Evolutionary conservation across 2,888 invertebrate species (phyloP).

Genomic region (Caenorhabditis angaria): DNA sequence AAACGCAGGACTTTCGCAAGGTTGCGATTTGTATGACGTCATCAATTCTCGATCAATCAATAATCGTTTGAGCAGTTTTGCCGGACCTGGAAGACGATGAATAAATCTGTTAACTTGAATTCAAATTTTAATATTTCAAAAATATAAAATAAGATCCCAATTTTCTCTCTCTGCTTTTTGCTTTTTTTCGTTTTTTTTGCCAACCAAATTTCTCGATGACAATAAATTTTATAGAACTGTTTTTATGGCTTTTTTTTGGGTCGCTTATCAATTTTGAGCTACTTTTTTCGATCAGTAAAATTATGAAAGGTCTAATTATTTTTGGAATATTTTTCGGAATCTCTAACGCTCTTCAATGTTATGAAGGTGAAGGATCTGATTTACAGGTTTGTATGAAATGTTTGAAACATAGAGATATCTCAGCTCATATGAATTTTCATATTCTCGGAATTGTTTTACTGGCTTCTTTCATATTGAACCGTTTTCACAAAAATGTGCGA

Average conservation of each 20-base stretch:
- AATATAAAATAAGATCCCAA: conserved; percentile 3
- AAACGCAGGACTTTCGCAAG: conserved; percentile 67
- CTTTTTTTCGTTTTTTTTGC: not conserved
- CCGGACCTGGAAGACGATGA: conserved; percentile 49
- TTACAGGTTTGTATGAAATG: no score
- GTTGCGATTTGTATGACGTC: conserved; percentile 66
- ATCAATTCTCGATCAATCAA: conserved; percentile 59
- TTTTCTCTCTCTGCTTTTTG: conserved; percentile 16
- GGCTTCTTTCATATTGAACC: no score
- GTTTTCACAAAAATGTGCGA: no score
- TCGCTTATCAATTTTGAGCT: not conserved
- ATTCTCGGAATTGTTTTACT: no score
- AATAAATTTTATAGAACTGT: not conserved
- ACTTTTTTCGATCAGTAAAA: not conserved
- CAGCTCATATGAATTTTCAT: no score
- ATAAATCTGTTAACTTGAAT: not conserved
- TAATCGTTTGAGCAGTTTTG: conserved; percentile 65
- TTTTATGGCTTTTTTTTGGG: not conserved
- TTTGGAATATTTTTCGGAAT: no score
- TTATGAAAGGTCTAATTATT: no score
- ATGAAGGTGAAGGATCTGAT: no score
- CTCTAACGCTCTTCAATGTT: no score
- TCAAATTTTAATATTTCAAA: not conserved
- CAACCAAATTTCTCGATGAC: not conserved
- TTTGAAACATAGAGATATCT: no score